Evolutionary conservation across 2,888 invertebrate species (phyloP), one percentile per base, ranked within the genome.

Genomic region (Maniola hyperantus): DNA sequence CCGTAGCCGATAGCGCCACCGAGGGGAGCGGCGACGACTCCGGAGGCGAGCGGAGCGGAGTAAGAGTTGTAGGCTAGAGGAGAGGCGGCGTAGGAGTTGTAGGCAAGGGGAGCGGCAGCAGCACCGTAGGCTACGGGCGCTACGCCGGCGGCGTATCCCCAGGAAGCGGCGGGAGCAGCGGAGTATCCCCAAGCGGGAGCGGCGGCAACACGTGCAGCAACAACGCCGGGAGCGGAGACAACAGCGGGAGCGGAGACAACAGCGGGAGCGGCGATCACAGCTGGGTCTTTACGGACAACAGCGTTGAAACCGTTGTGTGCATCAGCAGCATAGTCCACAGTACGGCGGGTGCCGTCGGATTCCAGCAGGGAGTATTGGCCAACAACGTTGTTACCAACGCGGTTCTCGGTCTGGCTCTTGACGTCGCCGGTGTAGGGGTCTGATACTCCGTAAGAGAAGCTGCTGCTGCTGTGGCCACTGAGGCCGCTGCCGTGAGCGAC

Each of bases 241-340:
- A 48, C n/a, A 53, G 66, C 64, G 13, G 63, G 53, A 18, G 64
- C 64, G 36, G 53, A 26, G 26, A 26, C 46, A 34, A 63, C 54
- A 48, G 70, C 48, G 51, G 70, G 65, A 20, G 73, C 65, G 36
- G 50, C 77, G 66, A 83, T 74, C 58, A 84, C 67, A 0, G 80
- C 84, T 13, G 85, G 83, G 80, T 91, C 92, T 73, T 88, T 91
- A 80, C 88, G 89, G 0, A 93, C 93, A 54, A 93, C 86, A 57
- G 93, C 93, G 83, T 93, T 93, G 85, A 93, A 93, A 11, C 93
- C 93, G 68, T 80, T 83, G 69, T 87, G 78, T 4, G 88, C 85
- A 60, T 92, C 93, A 18, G 93, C 91, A 20, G 89, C 89, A 81
- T 93, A 93, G 81, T 93, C 93, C 1, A 93, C 93, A 36, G 87